Evolutionary conservation across 2,113 vertebrate genomes (phyloP).

Genomic region (Furnarius figulus): DNA sequence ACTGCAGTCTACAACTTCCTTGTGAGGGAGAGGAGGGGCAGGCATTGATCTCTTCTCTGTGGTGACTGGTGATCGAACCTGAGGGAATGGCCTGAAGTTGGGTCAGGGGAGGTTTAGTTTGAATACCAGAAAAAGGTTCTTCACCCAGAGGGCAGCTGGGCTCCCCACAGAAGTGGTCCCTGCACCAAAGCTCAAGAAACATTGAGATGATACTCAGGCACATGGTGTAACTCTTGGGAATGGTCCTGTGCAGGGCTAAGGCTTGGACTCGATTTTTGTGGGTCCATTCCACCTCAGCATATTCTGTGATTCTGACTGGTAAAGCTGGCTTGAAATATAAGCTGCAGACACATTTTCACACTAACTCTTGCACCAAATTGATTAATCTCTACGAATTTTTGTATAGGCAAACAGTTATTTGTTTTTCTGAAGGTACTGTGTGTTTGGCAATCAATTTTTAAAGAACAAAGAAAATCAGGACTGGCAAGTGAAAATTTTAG

Average conservation of each 20-base stretch:
- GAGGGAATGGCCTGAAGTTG: neutral
- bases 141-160: neutral
- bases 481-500: neutral
- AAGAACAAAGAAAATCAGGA: neutral
- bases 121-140: neutral
- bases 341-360: neutral
- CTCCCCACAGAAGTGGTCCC: neutral
- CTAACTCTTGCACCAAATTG: neutral
- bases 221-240: neutral
- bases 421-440: neutral
- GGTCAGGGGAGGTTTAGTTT: neutral
- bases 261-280: neutral
- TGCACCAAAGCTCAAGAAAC: neutral
- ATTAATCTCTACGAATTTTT: neutral
- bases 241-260: neutral
- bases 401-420: neutral
- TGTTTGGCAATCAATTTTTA: accelerated
- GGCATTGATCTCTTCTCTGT: neutral
- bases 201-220: neutral
- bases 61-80: neutral
- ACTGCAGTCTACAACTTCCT: neutral
- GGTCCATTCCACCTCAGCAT: neutral
- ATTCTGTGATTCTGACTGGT: neutral
- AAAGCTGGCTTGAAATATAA: neutral
- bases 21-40: neutral